Evolutionary conservation across 2,797 vertebrate species (phyloP).

Genomic region (Paratrypauchen microcephalus): DNA sequence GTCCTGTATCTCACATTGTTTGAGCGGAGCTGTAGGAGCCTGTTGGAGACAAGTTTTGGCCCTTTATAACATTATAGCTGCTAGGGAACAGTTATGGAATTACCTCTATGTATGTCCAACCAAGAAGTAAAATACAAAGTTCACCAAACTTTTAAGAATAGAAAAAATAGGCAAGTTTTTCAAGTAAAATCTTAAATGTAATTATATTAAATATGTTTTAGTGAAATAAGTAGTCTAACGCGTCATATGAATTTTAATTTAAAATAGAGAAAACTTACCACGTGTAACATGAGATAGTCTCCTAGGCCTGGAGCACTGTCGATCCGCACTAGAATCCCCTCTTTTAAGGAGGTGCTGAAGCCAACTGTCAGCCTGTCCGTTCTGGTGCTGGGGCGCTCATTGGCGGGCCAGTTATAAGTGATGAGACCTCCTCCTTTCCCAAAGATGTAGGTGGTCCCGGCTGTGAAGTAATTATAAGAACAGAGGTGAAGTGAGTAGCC

Average conservation of each 20-base stretch:
- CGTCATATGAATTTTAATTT: not conserved
- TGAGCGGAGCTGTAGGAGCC: too few species aligned
- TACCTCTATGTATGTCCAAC: too few species aligned
- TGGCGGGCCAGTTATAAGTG: constrained; percentile 92
- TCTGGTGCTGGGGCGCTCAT: constrained; percentile 94
- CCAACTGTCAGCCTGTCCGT: constrained; percentile 94
- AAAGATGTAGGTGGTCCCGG: constrained; percentile 97
- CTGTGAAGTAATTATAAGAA: not conserved
- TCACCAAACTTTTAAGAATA: too few species aligned
- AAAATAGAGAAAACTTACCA: constrained; percentile 83
- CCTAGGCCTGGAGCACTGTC: constrained; percentile 93
- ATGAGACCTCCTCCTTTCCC: constrained; percentile 96
- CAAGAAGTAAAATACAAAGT: too few species aligned
- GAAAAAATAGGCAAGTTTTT: too few species aligned
- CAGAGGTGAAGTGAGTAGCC: not conserved
- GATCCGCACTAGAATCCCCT: constrained; percentile 93
- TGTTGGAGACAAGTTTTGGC: too few species aligned
- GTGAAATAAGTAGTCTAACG: too few species aligned
- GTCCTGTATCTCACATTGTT: too few species aligned
- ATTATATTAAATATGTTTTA: too few species aligned
- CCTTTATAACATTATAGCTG: too few species aligned
- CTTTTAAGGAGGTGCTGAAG: constrained; percentile 97
- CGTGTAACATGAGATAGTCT: constrained; percentile 96
- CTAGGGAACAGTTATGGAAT: too few species aligned
- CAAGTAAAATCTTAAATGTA: too few species aligned